These are phyloP conservation scores for Sebastes matsubarae DNA, from an alignment of 2,797 vertebrate genomes.

Conservation along the genomic window DNA sequence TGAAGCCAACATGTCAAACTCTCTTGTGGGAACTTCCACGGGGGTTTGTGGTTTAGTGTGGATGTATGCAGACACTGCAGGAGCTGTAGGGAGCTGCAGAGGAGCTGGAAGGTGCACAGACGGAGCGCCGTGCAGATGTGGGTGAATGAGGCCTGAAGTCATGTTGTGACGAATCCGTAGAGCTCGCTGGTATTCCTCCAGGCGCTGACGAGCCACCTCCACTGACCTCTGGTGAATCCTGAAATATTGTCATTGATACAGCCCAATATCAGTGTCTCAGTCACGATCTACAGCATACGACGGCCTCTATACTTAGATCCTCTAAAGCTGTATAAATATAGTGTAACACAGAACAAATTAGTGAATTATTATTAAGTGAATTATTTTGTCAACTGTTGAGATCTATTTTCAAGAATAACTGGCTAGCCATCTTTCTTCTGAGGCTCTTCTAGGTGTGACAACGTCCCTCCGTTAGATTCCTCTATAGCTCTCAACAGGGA, in stretches of 20 bases:
- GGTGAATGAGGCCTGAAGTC: not conserved
- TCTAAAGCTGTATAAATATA: not conserved
- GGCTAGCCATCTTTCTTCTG: not conserved
- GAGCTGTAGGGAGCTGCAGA: not conserved
- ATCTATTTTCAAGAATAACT: too few relatives aligned
- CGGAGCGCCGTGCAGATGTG: not conserved
- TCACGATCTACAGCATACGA: too few relatives aligned
- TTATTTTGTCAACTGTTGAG: not conserved
- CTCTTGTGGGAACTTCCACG: slow-evolving; percentile 8
- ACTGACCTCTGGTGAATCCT: slow-evolving; percentile 87
- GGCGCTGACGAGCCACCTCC: slow-evolving; percentile 82
- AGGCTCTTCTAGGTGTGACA: slow-evolving; percentile 38
- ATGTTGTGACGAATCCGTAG: slow-evolving; percentile 78
- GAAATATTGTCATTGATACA: not conserved
- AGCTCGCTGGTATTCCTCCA: slow-evolving; percentile 89
- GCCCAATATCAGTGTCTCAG: not conserved
- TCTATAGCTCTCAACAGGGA: slow-evolving; percentile 71
- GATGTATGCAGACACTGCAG: not conserved
- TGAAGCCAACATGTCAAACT: not conserved
- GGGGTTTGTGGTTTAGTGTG: not conserved
- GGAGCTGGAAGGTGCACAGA: not conserved
- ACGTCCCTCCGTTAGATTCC: slow-evolving; percentile 51
- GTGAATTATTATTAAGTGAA: too few relatives aligned
- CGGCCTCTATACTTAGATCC: not conserved
- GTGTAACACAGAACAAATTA: not conserved